phyloP scores from a whole-genome alignment of 2,888 invertebrate species.

The Epistrophella euchroma region DNA sequence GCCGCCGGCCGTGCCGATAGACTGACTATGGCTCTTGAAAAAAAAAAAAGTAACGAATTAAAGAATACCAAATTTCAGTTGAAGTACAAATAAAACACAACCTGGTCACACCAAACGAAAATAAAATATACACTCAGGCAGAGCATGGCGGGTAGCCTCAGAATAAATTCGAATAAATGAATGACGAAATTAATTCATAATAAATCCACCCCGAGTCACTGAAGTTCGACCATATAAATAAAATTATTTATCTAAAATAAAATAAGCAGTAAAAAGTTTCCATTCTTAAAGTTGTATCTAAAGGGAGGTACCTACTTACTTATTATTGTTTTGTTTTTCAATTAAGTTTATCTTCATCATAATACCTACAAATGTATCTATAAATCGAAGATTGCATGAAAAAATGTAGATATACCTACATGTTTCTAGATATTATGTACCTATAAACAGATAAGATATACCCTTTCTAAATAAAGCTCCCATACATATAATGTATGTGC shows the following conservation, averaged over 20 bases:
- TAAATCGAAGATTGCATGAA: background rate
- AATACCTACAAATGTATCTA: background rate
- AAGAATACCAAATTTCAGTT: no score
- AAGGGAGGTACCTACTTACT: background rate
- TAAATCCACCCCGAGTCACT: background rate
- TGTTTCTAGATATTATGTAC: background rate
- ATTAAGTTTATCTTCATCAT: constrained; percentile 1
- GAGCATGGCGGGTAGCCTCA: background rate
- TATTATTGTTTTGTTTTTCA: no score
- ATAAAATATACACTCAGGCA: background rate
- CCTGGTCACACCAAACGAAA: constrained; percentile 10
- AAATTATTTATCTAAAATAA: background rate
- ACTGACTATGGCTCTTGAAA: no score
- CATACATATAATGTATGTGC: background rate
- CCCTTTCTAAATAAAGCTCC: constrained; percentile 10
- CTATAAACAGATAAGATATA: background rate
- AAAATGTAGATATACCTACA: background rate
- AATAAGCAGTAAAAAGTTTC: background rate
- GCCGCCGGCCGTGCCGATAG: no score
- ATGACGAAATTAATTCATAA: constrained; percentile 29
- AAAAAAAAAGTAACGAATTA: no score
- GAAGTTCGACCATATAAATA: background rate
- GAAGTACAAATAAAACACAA: background rate
- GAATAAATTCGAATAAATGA: constrained; percentile 44
- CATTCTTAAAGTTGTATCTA: background rate